These are phyloP conservation scores for Merops nubicus DNA, from an alignment of 2,113 vertebrate species.

Conservation along the genomic window DNA sequence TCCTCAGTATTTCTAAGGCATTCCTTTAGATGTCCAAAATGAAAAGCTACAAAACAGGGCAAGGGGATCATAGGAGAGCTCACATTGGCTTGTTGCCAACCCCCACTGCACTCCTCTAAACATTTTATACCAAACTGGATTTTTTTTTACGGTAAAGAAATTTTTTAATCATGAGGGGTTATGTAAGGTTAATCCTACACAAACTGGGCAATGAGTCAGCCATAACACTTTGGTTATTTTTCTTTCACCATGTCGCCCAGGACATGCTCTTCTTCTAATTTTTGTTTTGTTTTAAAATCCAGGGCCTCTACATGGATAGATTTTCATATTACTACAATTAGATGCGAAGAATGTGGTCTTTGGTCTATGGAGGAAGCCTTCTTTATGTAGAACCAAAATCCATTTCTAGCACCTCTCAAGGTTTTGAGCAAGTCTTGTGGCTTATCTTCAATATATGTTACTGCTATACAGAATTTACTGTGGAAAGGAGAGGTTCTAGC, in stretches of 20 bases:
- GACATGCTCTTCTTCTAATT: accelerated
- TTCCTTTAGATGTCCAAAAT: not conserved
- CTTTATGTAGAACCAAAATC: not conserved
- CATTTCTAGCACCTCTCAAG: not conserved
- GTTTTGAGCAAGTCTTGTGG: not conserved
- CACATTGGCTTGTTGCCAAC: not conserved
- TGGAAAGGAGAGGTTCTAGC: not conserved
- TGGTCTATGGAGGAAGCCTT: not conserved
- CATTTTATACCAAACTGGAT: not conserved
- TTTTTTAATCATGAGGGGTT: not conserved
- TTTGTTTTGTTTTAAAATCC: not conserved
- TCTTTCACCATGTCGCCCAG: not conserved
- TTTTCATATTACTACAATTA: not conserved
- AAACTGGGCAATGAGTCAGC: not conserved
- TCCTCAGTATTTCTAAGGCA: not conserved
- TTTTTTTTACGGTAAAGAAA: not conserved
- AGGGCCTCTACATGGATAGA: not conserved
- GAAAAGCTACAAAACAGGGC: not conserved
- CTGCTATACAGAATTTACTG: not conserved
- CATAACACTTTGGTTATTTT: not conserved
- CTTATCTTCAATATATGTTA: not conserved
- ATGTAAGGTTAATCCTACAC: not conserved
- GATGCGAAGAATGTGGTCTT: not conserved
- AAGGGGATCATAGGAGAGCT: not conserved
- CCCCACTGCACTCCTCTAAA: not conserved